These are phyloP conservation scores for Sitta carolinensis DNA, from an alignment of 2,797 vertebrate species.

Conservation along the genomic window DNA sequence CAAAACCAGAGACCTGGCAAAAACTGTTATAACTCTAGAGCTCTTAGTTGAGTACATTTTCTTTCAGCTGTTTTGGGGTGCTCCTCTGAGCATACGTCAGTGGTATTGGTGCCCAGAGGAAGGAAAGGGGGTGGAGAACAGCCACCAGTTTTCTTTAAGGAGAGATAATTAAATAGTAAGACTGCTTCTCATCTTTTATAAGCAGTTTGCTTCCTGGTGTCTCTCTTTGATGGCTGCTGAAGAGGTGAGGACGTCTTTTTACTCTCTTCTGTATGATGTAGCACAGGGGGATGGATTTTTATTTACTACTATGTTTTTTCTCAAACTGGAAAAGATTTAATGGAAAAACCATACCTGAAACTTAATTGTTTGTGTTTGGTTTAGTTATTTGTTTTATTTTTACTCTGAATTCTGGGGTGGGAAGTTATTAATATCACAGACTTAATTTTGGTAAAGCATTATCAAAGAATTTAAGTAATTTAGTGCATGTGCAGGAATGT, in stretches of 20 bases:
- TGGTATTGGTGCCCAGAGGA: not conserved
- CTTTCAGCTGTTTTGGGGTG: not conserved
- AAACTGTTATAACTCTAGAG: not conserved
- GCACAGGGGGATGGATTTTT: not conserved
- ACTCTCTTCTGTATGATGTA: not conserved
- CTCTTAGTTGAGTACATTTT: not conserved
- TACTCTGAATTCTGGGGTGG: not conserved
- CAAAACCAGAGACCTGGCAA: not conserved
- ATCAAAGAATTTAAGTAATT: not conserved
- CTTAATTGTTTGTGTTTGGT: not conserved
- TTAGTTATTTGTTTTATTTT: not conserved
- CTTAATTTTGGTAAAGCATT: not conserved
- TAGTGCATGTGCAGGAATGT: not conserved
- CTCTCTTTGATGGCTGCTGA: not conserved
- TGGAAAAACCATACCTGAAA: not conserved
- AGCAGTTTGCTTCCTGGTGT: not conserved
- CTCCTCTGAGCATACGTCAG: not conserved
- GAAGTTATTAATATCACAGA: not conserved
- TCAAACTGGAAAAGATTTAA: not conserved
- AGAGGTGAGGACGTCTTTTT: conserved; percentile 28
- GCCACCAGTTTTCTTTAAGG: not conserved
- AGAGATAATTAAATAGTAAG: not conserved
- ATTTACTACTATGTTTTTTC: not conserved
- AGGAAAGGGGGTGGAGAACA: conserved; percentile 54
- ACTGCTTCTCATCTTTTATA: conserved; percentile 1